Base-by-base conservation (phyloP, 2,888 invertebrate species). In the Pyrrhosoma nymphula region DNA sequence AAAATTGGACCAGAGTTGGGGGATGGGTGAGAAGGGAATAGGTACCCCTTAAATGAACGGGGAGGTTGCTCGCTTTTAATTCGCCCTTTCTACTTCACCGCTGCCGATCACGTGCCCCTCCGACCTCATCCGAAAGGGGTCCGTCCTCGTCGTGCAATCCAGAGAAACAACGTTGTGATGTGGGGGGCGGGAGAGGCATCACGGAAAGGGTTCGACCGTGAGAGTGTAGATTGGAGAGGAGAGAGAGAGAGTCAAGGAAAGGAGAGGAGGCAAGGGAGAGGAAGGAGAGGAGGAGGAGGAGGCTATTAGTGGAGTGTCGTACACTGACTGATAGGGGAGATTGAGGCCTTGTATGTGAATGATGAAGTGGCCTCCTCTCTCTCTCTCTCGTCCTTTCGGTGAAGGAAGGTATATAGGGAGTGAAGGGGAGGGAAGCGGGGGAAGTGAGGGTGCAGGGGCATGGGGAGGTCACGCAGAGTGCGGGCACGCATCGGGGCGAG, bases 271-370 rank as follows among this genome's bases (percentile, higher is more conserved):
- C 0, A 12, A 60, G 60, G 12, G 47, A 18, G 60, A 60, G 60
- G 12, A 47, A 47, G 39, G 55, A 10, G 47, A 20, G 69, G 14
- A n/a, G 35, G n/a, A 47, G 69, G 69, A 69, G 93, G 26, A 10
- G 47, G 69, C 93, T 93, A 93, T 93, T 93, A 93, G 93, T 69
- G 93, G 93, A 93, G 93, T 93, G 91, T 91, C 91, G 91, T 69
- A 69, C 91, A 91, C 63, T 69, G 91, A 91, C 63, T 91, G 91
- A 91, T 93, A 69, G 93, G 69, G 69, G 47, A 82, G 93, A 93
- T 93, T 93, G 93, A 69, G 63, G 91, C 39, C 91, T 91, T 93
- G 93, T 93, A 93, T 69, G 93, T 75, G 93, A 93, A 93, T 93
- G 91, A 91, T 91, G 91, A 91, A 91, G 91, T 91, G 63, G 91